Percentiles rank a stretch among this genome's conserved stretches.
These are phyloP conservation scores for Dasyprocta punctata DNA, from an alignment of 2,113 vertebrate genomes.

Conservation along the genomic window DNA sequence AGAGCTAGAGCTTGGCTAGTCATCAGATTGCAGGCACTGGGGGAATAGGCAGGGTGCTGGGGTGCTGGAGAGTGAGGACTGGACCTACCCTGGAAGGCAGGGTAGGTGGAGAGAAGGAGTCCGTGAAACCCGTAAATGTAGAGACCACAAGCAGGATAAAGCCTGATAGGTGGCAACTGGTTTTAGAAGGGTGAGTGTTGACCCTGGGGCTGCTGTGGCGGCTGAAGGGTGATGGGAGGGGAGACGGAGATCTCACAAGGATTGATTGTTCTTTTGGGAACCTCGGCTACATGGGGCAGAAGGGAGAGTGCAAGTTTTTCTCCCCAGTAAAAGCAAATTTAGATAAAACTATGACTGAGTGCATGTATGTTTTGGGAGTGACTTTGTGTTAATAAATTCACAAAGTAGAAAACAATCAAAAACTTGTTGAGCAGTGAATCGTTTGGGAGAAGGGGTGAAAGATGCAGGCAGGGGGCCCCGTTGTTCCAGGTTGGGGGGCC, in stretches of 20 bases:
- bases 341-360: neutral
- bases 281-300: neutral
- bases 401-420: neutral
- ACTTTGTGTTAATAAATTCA: neutral
- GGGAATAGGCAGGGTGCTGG: neutral
- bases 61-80: neutral
- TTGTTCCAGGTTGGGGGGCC: neutral
- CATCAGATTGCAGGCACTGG: neutral
- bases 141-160: neutral
- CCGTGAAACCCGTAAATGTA: neutral
- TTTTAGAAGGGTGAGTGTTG: neutral
- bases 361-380: neutral
- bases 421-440: neutral
- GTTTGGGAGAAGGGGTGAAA: neutral
- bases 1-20: neutral
- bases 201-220: too few relatives aligned
- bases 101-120: neutral
- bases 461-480: neutral
- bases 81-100: neutral
- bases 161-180: accelerated
- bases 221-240: neutral
- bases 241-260: neutral
- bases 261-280: neutral
- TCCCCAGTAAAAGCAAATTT: neutral
- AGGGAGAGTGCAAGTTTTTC: neutral